Evolutionary conservation across 2,797 vertebrate genomes (phyloP).

Genomic region (Sphaeramia orbicularis): DNA sequence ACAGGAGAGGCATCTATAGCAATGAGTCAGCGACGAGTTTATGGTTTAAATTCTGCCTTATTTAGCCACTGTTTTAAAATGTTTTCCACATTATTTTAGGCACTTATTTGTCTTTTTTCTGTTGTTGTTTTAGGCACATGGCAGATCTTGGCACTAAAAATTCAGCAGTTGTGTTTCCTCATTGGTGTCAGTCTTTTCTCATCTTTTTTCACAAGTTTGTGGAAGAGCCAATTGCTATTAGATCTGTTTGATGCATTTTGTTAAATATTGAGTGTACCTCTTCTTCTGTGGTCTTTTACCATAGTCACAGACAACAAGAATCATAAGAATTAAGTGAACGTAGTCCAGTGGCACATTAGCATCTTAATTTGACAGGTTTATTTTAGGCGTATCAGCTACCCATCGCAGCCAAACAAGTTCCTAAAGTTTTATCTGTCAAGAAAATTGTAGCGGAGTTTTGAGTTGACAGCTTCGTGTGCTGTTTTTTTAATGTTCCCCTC

Average conservation of each 20-base stretch:
- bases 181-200: too few species aligned
- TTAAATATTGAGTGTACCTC: not conserved
- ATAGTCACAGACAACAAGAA: not conserved
- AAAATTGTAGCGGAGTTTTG: not conserved
- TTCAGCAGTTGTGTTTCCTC: slow-evolving; percentile 11
- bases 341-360: not conserved
- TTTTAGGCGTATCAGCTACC: not conserved
- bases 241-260: slow-evolving; percentile 20
- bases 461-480: slow-evolving; percentile 4
- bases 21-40: slow-evolving; percentile 13
- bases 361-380: not conserved
- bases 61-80: slow-evolving; percentile 13
- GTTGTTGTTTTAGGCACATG: not conserved
- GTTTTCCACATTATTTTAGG: slow-evolving; percentile 9
- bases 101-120: slow-evolving; percentile 6
- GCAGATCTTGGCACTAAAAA: not conserved
- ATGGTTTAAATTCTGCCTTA: slow-evolving; percentile 2
- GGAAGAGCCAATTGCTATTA: slow-evolving; percentile 33
- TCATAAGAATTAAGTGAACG: not conserved
- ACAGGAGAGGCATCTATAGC: not conserved
- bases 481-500: slow-evolving; percentile 8
- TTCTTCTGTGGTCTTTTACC: not conserved
- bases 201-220: not conserved
- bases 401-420: slow-evolving; percentile 5
- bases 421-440: not conserved